Conservation (phyloP, 2,113 vertebrate genomes). For the Syrmaticus mikado region DNA sequence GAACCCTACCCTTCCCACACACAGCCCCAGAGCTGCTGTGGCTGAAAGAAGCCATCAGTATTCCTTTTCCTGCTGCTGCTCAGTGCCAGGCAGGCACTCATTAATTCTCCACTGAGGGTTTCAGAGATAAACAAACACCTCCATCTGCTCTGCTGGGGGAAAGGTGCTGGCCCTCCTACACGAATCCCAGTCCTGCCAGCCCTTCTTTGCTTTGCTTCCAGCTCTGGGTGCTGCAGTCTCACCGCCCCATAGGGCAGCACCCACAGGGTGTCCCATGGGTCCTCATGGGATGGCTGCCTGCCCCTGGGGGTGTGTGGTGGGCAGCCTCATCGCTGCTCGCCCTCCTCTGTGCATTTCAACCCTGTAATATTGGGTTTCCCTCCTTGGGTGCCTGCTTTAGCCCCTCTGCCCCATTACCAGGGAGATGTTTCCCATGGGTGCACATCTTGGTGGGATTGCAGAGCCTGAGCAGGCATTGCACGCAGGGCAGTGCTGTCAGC, state of each 20-base stretch:
- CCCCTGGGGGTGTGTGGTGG: fast-evolving
- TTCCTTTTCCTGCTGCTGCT: neutral
- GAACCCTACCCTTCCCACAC: neutral
- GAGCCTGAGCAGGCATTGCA: neutral
- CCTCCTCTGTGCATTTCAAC: neutral
- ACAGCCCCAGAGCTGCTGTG: neutral
- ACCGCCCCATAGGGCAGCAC: neutral
- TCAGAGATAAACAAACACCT: no score
- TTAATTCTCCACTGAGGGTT: neutral
- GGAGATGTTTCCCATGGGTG: neutral
- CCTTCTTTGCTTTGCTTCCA: no score
- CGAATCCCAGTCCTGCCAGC: no score
- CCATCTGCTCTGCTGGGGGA: neutral
- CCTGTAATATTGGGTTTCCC: fast-evolving
- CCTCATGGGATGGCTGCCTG: neutral
- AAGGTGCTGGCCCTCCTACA: neutral
- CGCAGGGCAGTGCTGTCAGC: neutral
- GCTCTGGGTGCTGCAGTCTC: neutral
- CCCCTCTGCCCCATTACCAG: neutral
- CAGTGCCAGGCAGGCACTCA: neutral
- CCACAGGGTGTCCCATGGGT: neutral
- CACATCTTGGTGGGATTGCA: neutral
- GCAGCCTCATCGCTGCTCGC: neutral
- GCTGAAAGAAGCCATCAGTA: neutral
- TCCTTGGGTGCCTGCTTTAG: neutral